Conservation (phyloP, 2,113 vertebrate species). For the Thalassoma bifasciatum region DNA sequence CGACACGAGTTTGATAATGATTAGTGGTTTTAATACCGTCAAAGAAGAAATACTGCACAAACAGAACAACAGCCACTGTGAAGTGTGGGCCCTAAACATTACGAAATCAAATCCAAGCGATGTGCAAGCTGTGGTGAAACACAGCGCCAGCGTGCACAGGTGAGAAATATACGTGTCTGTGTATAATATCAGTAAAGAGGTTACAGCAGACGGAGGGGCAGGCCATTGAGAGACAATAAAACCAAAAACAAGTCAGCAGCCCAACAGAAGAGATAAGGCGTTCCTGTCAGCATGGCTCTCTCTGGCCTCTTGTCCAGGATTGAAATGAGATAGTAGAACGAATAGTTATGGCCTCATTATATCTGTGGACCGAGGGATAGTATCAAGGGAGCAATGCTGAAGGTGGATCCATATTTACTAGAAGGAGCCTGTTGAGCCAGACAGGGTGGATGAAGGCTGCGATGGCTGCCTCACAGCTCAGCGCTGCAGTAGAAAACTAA, state of each 20-base stretch:
- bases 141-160: background rate
- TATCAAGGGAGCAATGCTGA: conserved; percentile 34
- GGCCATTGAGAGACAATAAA: conserved; percentile 13
- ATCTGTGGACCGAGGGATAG: conserved; percentile 54
- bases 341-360: conserved; percentile 71
- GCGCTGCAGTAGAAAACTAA: conserved; percentile 14
- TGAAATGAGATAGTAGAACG: conserved; percentile 59
- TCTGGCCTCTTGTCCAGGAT: conserved; percentile 33
- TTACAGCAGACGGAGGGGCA: conserved; percentile 11
- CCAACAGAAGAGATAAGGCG: conserved; percentile 23
- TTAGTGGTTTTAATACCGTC: conserved; percentile 42
- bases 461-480: conserved; percentile 17
- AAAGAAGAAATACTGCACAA: conserved; percentile 24
- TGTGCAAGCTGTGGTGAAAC: background rate
- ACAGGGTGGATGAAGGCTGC: conserved; percentile 35
- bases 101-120: conserved; percentile 1
- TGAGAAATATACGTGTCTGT: background rate
- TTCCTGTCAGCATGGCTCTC: conserved; percentile 14
- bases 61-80: background rate
- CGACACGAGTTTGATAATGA: conserved; percentile 57
- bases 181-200: background rate
- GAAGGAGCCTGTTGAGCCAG: conserved; percentile 49
- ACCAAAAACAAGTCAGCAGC: conserved; percentile 16
- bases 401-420: conserved; percentile 59
- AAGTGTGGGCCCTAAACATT: background rate